These are phyloP conservation scores for Xylocampa areola DNA, from an alignment of 2,888 invertebrate genomes.

Conservation along the genomic window DNA sequence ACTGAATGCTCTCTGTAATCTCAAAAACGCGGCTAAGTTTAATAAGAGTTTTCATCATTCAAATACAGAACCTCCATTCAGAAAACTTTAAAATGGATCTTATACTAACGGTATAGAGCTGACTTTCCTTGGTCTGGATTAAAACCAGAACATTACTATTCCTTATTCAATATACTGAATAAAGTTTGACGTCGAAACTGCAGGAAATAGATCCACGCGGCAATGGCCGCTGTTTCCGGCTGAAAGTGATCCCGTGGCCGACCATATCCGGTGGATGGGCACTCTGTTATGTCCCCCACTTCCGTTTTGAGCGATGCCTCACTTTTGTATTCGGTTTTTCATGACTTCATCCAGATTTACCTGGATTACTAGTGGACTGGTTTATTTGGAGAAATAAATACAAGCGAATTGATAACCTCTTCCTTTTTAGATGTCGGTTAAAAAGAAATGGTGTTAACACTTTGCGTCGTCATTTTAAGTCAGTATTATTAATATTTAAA, in stretches of 20 bases:
- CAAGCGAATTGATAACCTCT: too few species aligned
- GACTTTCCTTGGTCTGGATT: neutral
- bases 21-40: slow-evolving; percentile 26
- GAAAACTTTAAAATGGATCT: slow-evolving; percentile 19
- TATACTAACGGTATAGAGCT: neutral
- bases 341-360: slow-evolving; percentile 37
- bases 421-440: too few species aligned
- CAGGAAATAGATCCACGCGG: slow-evolving; percentile 76
- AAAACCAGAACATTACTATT: slow-evolving; percentile 44
- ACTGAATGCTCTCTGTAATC: slow-evolving; percentile 12
- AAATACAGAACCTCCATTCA: neutral
- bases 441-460: too few species aligned
- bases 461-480: too few species aligned
- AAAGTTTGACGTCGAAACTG: slow-evolving; percentile 69
- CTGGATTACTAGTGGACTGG: slow-evolving; percentile 34
- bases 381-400: slow-evolving; percentile 16
- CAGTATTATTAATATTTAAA: too few species aligned
- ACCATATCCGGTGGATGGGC: slow-evolving; percentile 66
- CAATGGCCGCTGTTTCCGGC: slow-evolving; percentile 72
- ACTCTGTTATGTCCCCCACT: slow-evolving; percentile 66
- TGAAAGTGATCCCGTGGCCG: slow-evolving; percentile 71
- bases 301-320: slow-evolving; percentile 57
- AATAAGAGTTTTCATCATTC: slow-evolving; percentile 30
- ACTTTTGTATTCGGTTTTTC: slow-evolving; percentile 49
- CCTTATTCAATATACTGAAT: slow-evolving; percentile 63